phyloP scores from a whole-genome alignment of 2,113 vertebrate genomes.

The Gambusia holbrooki region DNA sequence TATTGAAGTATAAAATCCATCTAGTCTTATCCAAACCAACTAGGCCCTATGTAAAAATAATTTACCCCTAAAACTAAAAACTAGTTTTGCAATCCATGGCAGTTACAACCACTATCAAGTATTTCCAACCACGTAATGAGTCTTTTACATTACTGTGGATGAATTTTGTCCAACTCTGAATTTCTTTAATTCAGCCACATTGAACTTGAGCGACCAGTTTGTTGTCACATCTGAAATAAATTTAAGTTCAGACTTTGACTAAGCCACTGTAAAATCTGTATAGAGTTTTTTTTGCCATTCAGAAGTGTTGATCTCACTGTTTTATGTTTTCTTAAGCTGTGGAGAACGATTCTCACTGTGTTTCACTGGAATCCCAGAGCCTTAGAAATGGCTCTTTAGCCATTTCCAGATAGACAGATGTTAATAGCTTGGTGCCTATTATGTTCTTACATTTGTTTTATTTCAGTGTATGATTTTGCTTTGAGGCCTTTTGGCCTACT shows the following conservation, averaged over 20 bases:
- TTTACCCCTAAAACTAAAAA: too few species aligned
- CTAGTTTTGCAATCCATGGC: not conserved
- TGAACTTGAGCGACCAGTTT: not conserved
- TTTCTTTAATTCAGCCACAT: too few species aligned
- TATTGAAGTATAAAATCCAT: not conserved
- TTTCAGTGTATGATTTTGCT: too few species aligned
- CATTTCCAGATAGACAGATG: not conserved
- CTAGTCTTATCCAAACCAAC: not conserved
- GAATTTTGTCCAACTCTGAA: not conserved
- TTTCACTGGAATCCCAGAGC: not conserved
- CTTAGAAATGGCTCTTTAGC: not conserved
- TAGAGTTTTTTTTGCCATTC: not conserved
- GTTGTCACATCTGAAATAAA: too few species aligned
- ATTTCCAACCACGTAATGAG: not conserved
- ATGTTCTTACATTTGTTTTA: too few species aligned
- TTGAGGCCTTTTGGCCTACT: too few species aligned
- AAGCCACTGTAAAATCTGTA: not conserved
- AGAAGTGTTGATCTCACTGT: not conserved
- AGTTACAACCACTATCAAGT: not conserved
- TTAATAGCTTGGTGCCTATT: not conserved
- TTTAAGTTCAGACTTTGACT: not conserved
- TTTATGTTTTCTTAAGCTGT: not conserved
- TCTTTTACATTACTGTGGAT: not conserved
- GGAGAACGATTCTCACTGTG: not conserved
- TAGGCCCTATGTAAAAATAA: not conserved